phyloP scores from a whole-genome alignment of 1,140 invertebrate species.

The Paramacrobiotus metropolitanus region DNA sequence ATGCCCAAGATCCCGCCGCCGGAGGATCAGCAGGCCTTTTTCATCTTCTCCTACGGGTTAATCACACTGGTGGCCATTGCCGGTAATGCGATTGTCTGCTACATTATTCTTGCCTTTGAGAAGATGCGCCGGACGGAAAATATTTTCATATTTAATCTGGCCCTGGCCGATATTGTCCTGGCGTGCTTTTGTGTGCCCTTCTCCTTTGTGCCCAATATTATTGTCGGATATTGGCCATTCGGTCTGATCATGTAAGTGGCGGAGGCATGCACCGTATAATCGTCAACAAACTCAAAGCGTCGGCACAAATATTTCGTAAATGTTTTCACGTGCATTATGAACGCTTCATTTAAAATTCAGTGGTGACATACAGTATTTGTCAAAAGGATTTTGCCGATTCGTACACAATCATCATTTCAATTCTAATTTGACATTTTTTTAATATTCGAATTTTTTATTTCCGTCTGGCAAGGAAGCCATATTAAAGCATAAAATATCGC shows the following conservation, averaged over 20 bases:
- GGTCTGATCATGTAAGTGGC: constrained; percentile 44
- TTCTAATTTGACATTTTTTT: no score
- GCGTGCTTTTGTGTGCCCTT: constrained; percentile 63
- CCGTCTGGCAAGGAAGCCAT: no score
- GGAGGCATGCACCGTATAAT: constrained; percentile 36
- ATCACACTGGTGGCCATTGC: constrained; percentile 44
- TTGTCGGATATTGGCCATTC: constrained; percentile 59
- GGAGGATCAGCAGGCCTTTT: not conserved
- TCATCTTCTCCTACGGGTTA: not conserved
- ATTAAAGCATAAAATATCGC: no score
- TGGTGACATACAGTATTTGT: no score
- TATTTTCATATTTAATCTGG: constrained; percentile 60
- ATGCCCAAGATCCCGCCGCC: not conserved
- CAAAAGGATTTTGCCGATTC: no score
- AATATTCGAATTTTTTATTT: no score
- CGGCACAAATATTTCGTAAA: not conserved
- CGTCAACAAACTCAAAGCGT: not conserved
- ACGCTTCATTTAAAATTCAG: not conserved
- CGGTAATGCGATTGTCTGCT: constrained; percentile 57
- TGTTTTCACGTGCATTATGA: not conserved
- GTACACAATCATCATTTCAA: no score
- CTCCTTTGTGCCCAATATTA: constrained; percentile 44
- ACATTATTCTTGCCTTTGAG: constrained; percentile 45
- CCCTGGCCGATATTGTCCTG: constrained; percentile 59
- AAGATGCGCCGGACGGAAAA: constrained; percentile 45